Base-by-base conservation (phyloP, 2,113 vertebrate species). In the Pionites leucogaster region DNA sequence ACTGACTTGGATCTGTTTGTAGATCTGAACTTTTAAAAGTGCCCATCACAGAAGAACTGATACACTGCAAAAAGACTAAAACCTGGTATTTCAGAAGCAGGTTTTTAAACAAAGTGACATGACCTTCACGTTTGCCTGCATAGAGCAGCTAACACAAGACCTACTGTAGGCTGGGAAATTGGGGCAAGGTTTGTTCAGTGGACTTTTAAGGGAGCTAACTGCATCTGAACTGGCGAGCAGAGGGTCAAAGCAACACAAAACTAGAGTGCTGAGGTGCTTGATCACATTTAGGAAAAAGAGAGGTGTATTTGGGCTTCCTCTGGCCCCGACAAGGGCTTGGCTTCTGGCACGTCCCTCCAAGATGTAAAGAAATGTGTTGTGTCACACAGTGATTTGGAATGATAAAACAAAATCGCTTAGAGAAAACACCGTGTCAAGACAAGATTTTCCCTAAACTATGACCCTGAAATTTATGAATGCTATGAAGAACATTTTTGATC, bases 81-180 rank as follows among this genome's bases (percentile, higher is more conserved):
- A 44, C 8, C 5, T 65, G 10, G 35, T 74, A 19, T 62, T 77
- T 64, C 19, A 39, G 39, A 17, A 60, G 50, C 0, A 2, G 31
- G 24, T 90, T 31, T 74, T 77, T 33, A 49, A 53, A 37, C 1
- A 2, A 67, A 70, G 55, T 31, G 37, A 50, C 6, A 33, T 0
- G 2, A 33, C 28, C 19, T 11, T 69, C 28, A 22, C 9, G 1
- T 50, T 84, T 63, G 33, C 74, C 27, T 18, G 22, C 31, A 12
- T 1, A 28, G 19, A 42, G 19, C 47, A 72, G 42, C 20, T 41
- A 59, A 57, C 22, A 29, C 13, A 17, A 41, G 13, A 7, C 33
- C 0, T 2, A 16, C 11, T 29, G 39, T 0, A 0, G 50, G 35
- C 31, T 64, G 31, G 41, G 57, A 59, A 50, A 6, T 1, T 46